These are phyloP conservation scores for Elymnias hypermnestra DNA, from an alignment of 1,140 invertebrate genomes.

Conservation along the genomic window DNA sequence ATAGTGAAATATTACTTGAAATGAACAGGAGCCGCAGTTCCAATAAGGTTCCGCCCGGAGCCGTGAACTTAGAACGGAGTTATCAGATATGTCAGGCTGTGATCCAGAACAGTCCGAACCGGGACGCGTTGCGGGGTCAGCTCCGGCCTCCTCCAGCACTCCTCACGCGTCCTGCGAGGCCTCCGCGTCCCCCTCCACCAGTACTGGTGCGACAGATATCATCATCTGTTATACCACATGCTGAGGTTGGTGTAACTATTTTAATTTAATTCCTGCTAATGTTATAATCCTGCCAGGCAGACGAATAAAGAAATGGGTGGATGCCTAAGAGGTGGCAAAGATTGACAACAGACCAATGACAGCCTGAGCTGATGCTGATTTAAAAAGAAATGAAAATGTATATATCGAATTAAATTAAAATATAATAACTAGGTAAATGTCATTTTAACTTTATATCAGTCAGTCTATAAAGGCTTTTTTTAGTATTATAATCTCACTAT, in stretches of 20 bases:
- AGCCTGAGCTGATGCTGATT: too few relatives aligned
- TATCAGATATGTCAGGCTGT: constrained; percentile 97
- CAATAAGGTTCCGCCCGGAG: constrained; percentile 87
- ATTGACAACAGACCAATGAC: too few relatives aligned
- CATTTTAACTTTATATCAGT: too few relatives aligned
- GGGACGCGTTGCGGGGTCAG: constrained; percentile 90
- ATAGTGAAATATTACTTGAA: too few relatives aligned
- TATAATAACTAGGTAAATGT: too few relatives aligned
- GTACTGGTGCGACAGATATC: constrained; percentile 79
- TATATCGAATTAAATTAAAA: too few relatives aligned
- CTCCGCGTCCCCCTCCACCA: constrained; percentile 43
- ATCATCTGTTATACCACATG: constrained; percentile 76
- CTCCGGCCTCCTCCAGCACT: constrained; percentile 88
- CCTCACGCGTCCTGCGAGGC: constrained; percentile 58
- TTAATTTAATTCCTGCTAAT: background rate
- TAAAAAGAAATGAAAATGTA: too few relatives aligned
- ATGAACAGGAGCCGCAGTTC: constrained; percentile 66
- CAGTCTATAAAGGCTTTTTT: too few relatives aligned
- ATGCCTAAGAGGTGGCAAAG: too few relatives aligned
- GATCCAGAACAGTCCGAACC: constrained; percentile 93
- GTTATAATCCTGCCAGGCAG: too few relatives aligned
- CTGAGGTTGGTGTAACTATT: constrained; percentile 38
- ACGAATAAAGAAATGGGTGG: too few relatives aligned
- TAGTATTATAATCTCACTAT: too few relatives aligned
- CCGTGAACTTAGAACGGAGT: constrained; percentile 93